Percentiles rank a stretch among this genome's conserved stretches.
Evolutionary conservation across 2,113 vertebrate genomes (phyloP).

Genomic region (Crocuta crocuta): DNA sequence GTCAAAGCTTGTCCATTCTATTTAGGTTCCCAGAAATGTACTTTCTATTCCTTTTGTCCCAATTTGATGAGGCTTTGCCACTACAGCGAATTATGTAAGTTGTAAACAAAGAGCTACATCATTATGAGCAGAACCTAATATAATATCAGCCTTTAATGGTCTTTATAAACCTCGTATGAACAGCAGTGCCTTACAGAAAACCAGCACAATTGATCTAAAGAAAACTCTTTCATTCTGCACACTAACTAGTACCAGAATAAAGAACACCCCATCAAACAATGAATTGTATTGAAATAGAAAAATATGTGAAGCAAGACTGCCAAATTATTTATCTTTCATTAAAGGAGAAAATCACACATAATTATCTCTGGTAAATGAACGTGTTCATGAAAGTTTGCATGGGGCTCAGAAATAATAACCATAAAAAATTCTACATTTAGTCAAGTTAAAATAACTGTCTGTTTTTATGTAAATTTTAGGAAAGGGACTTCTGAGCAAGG

Average conservation of each 20-base stretch:
- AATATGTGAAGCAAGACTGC: conserved; percentile 72
- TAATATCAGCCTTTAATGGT: conserved; percentile 71
- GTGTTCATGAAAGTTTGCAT: conserved; percentile 78
- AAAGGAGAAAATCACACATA: conserved; percentile 83
- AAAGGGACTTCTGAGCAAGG: conserved; percentile 61
- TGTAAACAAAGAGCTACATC: conserved; percentile 76
- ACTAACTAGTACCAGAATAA: conserved; percentile 61
- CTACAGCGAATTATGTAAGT: conserved; percentile 63
- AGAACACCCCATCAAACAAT: conserved; percentile 74
- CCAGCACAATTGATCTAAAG: conserved; percentile 73
- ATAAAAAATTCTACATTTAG: conserved; percentile 75
- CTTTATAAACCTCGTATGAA: conserved; percentile 68
- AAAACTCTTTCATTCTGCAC: conserved; percentile 62
- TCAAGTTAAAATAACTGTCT: conserved; percentile 75
- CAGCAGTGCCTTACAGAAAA: conserved; percentile 64
- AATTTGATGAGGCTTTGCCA: conserved; percentile 73
- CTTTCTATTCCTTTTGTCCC: conserved; percentile 70
- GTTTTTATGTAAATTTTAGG: conserved; percentile 72
- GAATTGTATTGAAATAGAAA: conserved; percentile 78
- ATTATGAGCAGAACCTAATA: conserved; percentile 69
- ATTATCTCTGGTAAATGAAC: conserved; percentile 83
- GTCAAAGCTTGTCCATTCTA: conserved; percentile 18
- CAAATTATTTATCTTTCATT: conserved; percentile 86
- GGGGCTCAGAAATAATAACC: conserved; percentile 74
- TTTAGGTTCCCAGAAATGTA: conserved; percentile 68